phyloP scores from a whole-genome alignment of 2,797 vertebrate genomes.

The Halcyon smyrnensis region DNA sequence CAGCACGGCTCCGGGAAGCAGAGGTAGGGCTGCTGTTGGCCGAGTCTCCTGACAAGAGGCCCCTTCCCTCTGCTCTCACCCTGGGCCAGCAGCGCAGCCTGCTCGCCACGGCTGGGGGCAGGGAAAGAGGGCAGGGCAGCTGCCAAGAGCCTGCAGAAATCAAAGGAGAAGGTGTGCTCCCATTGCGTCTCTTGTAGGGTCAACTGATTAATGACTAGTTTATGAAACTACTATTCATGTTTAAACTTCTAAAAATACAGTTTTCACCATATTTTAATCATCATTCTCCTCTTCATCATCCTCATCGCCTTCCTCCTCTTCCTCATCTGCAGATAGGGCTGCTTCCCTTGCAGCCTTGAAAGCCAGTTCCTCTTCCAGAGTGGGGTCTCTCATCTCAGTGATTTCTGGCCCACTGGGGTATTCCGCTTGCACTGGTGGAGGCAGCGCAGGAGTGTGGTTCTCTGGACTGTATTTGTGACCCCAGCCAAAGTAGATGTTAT shows the following conservation, averaged over 20 bases:
- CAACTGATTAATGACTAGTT: background rate
- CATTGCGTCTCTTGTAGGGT: background rate
- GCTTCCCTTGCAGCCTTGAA: constrained; percentile 81
- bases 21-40: too few relatives aligned
- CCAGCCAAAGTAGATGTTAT: constrained; percentile 94
- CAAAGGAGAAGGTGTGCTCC: background rate
- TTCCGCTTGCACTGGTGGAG: constrained; percentile 79
- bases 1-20: background rate
- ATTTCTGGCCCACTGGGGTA: constrained; percentile 84
- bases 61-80: rapidly evolving
- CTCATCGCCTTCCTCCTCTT: constrained; percentile 81
- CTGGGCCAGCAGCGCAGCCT: too few relatives aligned
- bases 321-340: constrained; percentile 74
- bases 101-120: too few relatives aligned
- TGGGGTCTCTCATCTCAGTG: constrained; percentile 85
- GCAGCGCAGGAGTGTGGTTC: constrained; percentile 79
- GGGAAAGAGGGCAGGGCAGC: background rate
- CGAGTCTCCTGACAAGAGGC: background rate
- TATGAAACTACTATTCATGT: background rate
- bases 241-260: background rate
- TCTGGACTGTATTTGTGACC: constrained; percentile 88
- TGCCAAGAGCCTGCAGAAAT: background rate
- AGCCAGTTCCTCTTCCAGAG: constrained; percentile 85
- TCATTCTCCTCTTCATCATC: constrained; percentile 83
- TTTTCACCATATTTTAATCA: background rate